phyloP scores from a whole-genome alignment of 2,113 vertebrate genomes.

The Chaetodon trifascialis region DNA sequence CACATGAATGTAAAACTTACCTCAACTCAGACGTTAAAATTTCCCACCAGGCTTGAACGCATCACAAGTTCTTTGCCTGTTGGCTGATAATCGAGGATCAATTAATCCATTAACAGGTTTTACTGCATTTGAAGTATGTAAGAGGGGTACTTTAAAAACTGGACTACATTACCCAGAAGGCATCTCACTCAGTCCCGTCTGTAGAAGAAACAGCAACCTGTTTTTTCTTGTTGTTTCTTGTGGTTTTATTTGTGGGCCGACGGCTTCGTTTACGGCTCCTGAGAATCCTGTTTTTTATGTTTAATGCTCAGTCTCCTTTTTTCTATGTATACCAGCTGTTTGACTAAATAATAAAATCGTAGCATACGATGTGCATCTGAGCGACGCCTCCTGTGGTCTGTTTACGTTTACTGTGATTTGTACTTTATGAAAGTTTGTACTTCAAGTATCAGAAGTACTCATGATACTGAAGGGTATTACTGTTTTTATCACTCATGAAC shows the following conservation, averaged over 20 bases:
- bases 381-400: background rate
- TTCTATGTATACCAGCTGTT: constrained; percentile 47
- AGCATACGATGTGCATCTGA: constrained; percentile 45
- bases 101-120: background rate
- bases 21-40: background rate
- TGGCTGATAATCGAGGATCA: background rate
- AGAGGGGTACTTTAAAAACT: background rate
- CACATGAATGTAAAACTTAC: background rate
- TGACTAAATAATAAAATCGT: constrained; percentile 55
- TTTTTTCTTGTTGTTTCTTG: background rate
- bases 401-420: background rate
- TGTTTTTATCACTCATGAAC: no score
- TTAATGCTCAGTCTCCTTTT: constrained; percentile 30
- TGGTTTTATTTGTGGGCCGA: background rate
- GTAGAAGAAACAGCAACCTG: constrained; percentile 1
- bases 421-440: no score
- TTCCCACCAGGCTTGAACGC: background rate
- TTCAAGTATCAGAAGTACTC: no score
- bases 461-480: no score
- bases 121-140: background rate
- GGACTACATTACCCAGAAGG: background rate
- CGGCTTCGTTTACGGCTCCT: background rate
- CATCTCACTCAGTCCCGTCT: background rate
- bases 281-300: background rate
- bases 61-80: background rate